These are phyloP conservation scores for Pseudopodoces humilis DNA, from an alignment of 2,113 vertebrate genomes.

Conservation along the genomic window DNA sequence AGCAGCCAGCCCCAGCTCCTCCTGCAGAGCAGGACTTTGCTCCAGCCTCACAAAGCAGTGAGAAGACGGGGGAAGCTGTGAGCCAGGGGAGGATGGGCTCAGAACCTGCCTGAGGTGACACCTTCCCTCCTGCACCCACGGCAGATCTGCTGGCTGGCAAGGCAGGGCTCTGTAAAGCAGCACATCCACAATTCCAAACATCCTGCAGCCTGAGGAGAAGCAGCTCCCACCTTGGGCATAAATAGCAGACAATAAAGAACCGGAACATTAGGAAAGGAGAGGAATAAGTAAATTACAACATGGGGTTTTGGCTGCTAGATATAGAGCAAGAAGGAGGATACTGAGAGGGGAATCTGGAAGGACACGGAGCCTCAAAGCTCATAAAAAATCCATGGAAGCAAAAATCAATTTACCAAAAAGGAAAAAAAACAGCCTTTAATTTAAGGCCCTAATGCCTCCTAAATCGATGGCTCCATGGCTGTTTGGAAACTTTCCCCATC, in stretches of 20 bases:
- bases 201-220: not conserved
- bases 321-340: not conserved
- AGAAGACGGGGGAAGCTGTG: not conserved
- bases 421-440: not conserved
- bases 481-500: not conserved
- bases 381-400: constrained; percentile 47
- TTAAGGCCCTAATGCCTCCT: constrained; percentile 16
- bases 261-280: not conserved
- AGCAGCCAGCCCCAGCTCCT: not conserved
- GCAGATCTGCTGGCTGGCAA: not conserved
- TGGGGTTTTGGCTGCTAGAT: not conserved
- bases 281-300: not conserved
- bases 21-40: not conserved
- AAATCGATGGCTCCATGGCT: not conserved
- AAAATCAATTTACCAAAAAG: constrained; percentile 40
- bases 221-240: not conserved
- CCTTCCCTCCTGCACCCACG: not conserved
- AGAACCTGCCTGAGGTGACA: not conserved
- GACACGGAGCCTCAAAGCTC: not conserved
- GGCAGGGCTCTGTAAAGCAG: not conserved
- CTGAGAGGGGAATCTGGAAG: not conserved
- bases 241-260: not conserved
- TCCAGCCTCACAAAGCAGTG: not conserved
- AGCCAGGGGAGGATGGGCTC: not conserved
- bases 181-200: rapidly evolving